Conservation (phyloP, 2,888 invertebrate genomes). For the Cryptus viduatorius region DNA sequence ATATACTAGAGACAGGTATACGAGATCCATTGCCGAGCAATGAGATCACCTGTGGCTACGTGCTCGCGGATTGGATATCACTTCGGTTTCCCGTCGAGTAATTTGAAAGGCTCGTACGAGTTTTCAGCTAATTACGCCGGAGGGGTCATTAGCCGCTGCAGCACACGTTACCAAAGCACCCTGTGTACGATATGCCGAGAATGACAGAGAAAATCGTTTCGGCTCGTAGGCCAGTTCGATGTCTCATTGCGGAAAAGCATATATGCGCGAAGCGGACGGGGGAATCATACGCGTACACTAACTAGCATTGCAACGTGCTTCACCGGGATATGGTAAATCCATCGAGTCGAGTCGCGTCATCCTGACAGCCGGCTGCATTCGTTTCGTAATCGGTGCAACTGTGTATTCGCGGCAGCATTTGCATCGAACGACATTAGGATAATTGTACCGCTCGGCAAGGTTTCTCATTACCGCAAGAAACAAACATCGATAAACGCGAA, state of each 20-base stretch:
- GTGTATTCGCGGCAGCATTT: conserved; percentile 18
- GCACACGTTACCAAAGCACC: conserved; percentile 44
- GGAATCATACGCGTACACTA: conserved; percentile 40
- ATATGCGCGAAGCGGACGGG: conserved; percentile 23
- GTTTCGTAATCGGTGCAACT: conserved; percentile 53
- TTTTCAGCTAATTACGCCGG: conserved; percentile 49
- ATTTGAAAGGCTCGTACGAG: conserved; percentile 49
- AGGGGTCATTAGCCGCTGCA: conserved; percentile 48
- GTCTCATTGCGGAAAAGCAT: conserved; percentile 52
- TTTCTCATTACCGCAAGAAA: not conserved
- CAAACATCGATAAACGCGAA: not conserved
- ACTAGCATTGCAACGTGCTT: conserved; percentile 59
- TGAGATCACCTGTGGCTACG: not conserved
- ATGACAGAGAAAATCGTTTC: conserved; percentile 51
- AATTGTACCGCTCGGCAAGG: conserved; percentile 1
- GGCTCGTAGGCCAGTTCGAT: conserved; percentile 22
- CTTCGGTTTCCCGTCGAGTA: conserved; percentile 40
- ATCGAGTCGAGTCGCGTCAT: conserved; percentile 55
- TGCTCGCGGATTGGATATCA: conserved; percentile 37
- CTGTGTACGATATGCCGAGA: conserved; percentile 46
- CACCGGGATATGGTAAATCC: conserved; percentile 52
- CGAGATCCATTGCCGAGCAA: conserved; percentile 13
- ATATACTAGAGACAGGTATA: conserved; percentile 1
- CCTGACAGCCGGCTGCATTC: conserved; percentile 40
- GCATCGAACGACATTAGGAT: conserved; percentile 36